These are phyloP conservation scores for Antigone vipio DNA, from an alignment of 2,113 vertebrate genomes.

Conservation along the genomic window DNA sequence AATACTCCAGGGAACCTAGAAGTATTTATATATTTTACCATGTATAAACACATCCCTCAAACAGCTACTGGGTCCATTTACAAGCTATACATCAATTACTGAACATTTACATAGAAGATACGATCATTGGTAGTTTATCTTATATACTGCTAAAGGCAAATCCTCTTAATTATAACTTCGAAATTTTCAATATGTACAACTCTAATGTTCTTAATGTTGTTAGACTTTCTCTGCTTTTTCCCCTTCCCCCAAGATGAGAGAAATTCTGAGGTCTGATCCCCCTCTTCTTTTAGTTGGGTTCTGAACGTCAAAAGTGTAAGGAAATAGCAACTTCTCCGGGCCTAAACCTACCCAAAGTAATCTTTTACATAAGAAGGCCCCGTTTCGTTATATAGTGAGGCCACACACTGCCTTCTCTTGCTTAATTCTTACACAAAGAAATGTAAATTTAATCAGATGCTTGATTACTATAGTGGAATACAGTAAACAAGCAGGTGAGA, in stretches of 20 bases:
- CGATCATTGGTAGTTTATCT: conserved; percentile 6
- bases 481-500: background rate
- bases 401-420: background rate
- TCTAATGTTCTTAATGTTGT: background rate
- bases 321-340: background rate
- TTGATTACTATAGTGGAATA: background rate
- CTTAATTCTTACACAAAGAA: background rate
- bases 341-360: background rate
- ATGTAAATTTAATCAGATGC: conserved; percentile 27
- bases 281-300: background rate
- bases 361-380: background rate
- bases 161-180: background rate
- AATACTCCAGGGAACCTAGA: background rate
- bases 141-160: conserved; percentile 1
- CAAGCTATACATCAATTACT: conserved; percentile 23
- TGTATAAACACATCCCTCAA: background rate
- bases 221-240: background rate
- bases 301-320: background rate
- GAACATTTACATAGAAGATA: conserved; percentile 37
- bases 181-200: background rate
- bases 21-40: background rate
- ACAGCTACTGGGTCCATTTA: conserved; percentile 4
- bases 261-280: background rate
- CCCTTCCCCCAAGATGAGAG: background rate
- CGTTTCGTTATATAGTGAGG: background rate